phyloP scores from a whole-genome alignment of 2,113 vertebrate species.

The Crotalus horridus region DNA sequence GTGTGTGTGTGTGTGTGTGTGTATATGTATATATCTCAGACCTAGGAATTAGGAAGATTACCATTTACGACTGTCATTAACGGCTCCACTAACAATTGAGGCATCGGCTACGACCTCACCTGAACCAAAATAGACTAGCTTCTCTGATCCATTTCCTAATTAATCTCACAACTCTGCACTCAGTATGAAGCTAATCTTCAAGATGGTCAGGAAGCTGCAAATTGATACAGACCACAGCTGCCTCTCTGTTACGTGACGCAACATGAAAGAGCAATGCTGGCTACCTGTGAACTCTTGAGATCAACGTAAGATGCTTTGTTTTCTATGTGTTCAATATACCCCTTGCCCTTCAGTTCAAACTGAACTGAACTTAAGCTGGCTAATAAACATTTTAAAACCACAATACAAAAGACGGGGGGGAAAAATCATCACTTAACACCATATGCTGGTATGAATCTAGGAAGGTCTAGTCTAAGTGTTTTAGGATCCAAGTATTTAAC shows the following conservation, averaged over 20 bases:
- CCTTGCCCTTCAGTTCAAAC: background rate
- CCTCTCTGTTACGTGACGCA: background rate
- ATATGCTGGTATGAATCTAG: background rate
- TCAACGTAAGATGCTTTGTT: background rate
- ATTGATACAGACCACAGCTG: background rate
- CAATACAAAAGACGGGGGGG: background rate
- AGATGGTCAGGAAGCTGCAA: background rate
- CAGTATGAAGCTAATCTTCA: background rate
- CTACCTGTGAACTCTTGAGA: background rate
- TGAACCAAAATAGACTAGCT: background rate
- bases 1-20: no score
- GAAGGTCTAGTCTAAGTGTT: no score
- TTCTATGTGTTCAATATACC: background rate
- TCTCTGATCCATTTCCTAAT: background rate
- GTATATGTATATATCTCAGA: no score
- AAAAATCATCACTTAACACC: no score
- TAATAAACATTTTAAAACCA: background rate
- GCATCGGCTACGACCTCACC: background rate
- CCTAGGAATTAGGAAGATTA: no score
- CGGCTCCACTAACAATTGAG: background rate
- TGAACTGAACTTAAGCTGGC: background rate
- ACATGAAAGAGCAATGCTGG: background rate
- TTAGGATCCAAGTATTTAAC: no score
- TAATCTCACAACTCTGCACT: background rate
- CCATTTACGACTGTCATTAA: background rate